A percentile compares a stretch with the other conserved stretches of the same genome.
Evolutionary conservation across 2,888 invertebrate species (phyloP).

Genomic region (Ethmia dodecea): DNA sequence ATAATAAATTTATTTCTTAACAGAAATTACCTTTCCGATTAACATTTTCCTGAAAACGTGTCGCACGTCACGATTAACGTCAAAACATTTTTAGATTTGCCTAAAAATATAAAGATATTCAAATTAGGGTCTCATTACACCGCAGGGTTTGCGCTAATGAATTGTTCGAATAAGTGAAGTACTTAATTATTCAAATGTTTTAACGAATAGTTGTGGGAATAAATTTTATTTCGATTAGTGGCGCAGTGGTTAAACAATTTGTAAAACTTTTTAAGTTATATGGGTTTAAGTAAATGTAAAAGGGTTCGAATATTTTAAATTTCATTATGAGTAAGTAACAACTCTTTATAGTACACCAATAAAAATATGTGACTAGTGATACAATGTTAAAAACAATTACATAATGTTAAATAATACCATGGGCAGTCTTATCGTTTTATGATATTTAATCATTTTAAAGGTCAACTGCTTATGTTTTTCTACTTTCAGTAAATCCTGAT

Average conservation of each 20-base stretch:
- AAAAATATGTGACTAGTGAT: too few species aligned
- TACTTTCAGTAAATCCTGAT: slow-evolving; percentile 9
- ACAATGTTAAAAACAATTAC: too few species aligned
- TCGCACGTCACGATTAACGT: slow-evolving; percentile 52
- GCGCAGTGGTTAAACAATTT: too few species aligned
- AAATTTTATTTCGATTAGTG: not conserved
- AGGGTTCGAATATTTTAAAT: too few species aligned
- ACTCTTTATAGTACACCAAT: too few species aligned
- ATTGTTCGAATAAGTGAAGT: slow-evolving; percentile 52
- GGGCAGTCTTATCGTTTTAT: too few species aligned
- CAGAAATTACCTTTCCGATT: slow-evolving; percentile 21
- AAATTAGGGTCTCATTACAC: slow-evolving; percentile 58
- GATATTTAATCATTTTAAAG: too few species aligned
- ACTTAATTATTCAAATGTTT: slow-evolving; percentile 10
- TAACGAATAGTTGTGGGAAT: slow-evolving; percentile 5
- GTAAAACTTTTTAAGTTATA: too few species aligned
- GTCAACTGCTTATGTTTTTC: too few species aligned
- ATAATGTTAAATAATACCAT: too few species aligned
- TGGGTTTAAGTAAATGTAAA: too few species aligned
- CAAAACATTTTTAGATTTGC: slow-evolving; percentile 41
- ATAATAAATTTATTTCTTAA: not conserved
- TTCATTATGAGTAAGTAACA: too few species aligned
- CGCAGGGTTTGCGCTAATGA: slow-evolving; percentile 44
- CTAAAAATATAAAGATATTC: slow-evolving; percentile 54
- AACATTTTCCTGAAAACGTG: slow-evolving; percentile 38